Conservation (phyloP, 2,113 vertebrate species). For the Campylorhamphus procurvoides region DNA sequence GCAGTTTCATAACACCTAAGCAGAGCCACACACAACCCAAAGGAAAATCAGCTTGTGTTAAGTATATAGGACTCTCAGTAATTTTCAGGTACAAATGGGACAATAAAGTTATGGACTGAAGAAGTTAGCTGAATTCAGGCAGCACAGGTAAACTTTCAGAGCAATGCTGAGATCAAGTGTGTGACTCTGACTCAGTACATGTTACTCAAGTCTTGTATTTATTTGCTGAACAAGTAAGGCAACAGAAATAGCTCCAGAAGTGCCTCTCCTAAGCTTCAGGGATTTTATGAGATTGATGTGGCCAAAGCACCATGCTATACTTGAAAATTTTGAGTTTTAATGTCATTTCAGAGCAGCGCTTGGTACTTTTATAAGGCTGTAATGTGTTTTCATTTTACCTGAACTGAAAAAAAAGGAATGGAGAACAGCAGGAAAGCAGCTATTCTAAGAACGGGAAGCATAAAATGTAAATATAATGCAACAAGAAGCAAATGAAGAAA, state of each 20-base stretch:
- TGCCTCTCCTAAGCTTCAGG: neutral
- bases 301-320: neutral
- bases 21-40: rapidly evolving
- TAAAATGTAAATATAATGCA: slow-evolving; percentile 60
- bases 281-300: neutral
- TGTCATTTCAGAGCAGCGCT: slow-evolving; percentile 15
- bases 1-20: neutral
- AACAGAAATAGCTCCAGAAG: neutral
- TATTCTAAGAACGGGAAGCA: slow-evolving; percentile 48
- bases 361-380: neutral
- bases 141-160: neutral
- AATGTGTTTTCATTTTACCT: slow-evolving; percentile 65
- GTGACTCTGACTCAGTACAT: neutral
- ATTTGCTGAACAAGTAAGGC: neutral
- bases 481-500: slow-evolving; percentile 64
- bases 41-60: neutral
- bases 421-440: slow-evolving; percentile 57
- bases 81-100: neutral
- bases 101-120: neutral
- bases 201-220: neutral
- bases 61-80: neutral
- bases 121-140: neutral
- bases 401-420: neutral
- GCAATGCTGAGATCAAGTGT: neutral
- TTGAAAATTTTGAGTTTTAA: slow-evolving; percentile 38